Evolutionary conservation across 2,113 vertebrate genomes (phyloP).

Genomic region (Ctenomys sociabilis): DNA sequence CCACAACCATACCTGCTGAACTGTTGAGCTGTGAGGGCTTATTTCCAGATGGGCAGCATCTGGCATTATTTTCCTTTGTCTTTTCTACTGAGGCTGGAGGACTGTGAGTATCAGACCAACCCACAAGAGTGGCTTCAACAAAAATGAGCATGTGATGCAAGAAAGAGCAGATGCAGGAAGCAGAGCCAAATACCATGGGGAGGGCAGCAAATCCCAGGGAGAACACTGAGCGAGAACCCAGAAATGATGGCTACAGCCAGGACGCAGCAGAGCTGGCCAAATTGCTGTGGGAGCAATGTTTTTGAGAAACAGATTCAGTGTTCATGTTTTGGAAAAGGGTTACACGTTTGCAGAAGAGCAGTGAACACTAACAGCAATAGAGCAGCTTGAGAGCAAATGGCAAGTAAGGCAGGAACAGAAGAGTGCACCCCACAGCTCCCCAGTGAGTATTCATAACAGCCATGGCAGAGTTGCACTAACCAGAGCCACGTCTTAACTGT

Average conservation of each 20-base stretch:
- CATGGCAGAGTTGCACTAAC: background rate
- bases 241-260: no score
- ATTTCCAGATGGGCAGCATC: background rate
- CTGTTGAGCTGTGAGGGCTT: background rate
- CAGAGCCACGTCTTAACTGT: background rate
- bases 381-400: background rate
- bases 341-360: background rate
- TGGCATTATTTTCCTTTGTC: background rate
- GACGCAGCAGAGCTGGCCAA: background rate
- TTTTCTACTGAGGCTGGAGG: background rate
- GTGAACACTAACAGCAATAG: background rate
- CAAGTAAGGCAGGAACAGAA: background rate
- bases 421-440: no score
- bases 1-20: background rate
- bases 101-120: background rate
- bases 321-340: background rate
- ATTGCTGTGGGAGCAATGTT: background rate
- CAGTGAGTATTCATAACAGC: background rate
- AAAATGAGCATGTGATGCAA: background rate
- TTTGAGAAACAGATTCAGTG: background rate
- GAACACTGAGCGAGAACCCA: background rate
- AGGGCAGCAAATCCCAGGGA: background rate
- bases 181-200: background rate
- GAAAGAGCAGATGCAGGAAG: background rate
- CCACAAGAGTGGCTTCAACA: background rate